Evolutionary conservation across 2,113 vertebrate genomes (phyloP).

Genomic region (Pluvianellus socialis): DNA sequence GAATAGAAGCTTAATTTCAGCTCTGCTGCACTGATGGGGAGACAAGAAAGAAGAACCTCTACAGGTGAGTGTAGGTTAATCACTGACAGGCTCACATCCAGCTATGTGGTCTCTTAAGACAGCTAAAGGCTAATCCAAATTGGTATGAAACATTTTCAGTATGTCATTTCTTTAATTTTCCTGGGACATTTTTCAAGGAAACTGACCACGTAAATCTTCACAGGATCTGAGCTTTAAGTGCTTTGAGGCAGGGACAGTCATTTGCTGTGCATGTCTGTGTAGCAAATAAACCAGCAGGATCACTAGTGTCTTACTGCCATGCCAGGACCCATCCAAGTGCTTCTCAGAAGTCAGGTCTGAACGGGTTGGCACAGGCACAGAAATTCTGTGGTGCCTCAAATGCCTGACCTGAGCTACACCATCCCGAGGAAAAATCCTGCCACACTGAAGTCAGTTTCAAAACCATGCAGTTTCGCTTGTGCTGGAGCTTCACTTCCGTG

Average conservation of each 20-base stretch:
- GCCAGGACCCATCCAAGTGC: background rate
- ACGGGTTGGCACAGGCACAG: background rate
- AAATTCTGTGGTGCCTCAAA: background rate
- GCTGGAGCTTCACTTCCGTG: background rate
- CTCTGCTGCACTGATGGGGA: background rate
- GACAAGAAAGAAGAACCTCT: background rate
- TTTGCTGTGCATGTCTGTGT: background rate
- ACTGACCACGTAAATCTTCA: background rate
- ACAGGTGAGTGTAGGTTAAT: background rate
- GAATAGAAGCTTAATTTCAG: background rate
- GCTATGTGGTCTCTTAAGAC: background rate
- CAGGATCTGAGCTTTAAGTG: background rate
- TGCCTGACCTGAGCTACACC: background rate
- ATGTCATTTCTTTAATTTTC: background rate
- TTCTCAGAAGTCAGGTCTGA: background rate
- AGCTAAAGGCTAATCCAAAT: background rate
- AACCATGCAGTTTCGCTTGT: background rate
- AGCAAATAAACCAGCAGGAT: background rate
- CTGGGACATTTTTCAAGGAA: background rate
- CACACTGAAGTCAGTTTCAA: background rate
- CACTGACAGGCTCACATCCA: background rate
- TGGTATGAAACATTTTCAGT: background rate
- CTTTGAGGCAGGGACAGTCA: background rate
- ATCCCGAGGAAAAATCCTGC: background rate
- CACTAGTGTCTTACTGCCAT: rapidly evolving